These are phyloP conservation scores for Cremastinae sp. DNA, from an alignment of 2,888 invertebrate species.

Conservation along the genomic window DNA sequence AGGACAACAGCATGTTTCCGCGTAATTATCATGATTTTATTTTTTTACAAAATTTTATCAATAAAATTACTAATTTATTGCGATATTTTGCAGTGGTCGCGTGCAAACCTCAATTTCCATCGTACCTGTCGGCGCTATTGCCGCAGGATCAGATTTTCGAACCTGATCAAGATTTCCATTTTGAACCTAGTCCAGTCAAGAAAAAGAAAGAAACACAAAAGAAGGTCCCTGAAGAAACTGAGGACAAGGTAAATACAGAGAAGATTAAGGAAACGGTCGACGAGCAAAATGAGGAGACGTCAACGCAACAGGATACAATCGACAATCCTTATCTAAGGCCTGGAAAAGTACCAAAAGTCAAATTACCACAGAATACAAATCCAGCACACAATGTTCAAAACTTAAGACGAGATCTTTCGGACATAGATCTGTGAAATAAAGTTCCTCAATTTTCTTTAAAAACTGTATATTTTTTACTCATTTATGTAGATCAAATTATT, in stretches of 20 bases:
- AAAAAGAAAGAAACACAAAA: conserved; percentile 74
- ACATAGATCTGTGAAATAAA: conserved; percentile 45
- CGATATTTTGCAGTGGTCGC: conserved; percentile 88
- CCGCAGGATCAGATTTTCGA: conserved; percentile 98
- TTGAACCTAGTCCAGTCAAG: conserved; percentile 75
- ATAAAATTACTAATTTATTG: background rate
- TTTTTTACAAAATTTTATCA: conserved; percentile 9
- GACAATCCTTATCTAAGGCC: conserved; percentile 79
- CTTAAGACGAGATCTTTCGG: conserved; percentile 46
- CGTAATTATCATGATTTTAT: conserved; percentile 81
- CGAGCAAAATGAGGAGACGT: conserved; percentile 74
- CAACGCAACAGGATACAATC: conserved; percentile 76
- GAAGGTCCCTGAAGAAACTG: conserved; percentile 65
- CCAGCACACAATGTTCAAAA: conserved; percentile 30
- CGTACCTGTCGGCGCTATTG: conserved; percentile 91
- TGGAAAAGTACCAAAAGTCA: conserved; percentile 79
- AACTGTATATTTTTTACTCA: conserved; percentile 34
- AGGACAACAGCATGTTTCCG: conserved; percentile 93
- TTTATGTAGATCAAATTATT: background rate
- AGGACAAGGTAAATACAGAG: conserved; percentile 21
- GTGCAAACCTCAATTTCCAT: conserved; percentile 90
- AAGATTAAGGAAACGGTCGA: conserved; percentile 27
- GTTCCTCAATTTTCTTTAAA: background rate
- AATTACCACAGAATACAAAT: conserved; percentile 53
- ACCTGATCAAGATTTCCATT: conserved; percentile 83